Evolutionary conservation across 2,113 vertebrate genomes (phyloP).

Genomic region (Hemichromis elongatus): DNA sequence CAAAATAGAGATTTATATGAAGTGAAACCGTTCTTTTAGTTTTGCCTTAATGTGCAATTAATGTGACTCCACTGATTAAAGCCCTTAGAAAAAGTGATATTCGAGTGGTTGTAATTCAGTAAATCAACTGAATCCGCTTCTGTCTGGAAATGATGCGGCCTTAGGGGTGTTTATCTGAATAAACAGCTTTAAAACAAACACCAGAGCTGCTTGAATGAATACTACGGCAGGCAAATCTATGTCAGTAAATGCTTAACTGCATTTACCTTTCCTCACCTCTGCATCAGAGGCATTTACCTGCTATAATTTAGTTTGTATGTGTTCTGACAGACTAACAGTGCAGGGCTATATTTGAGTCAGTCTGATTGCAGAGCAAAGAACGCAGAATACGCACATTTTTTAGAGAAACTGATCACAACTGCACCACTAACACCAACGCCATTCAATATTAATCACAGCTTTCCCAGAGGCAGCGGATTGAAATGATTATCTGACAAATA

Average conservation of each 20-base stretch:
- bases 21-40: not conserved
- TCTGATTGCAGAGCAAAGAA: not conserved
- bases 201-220: not conserved
- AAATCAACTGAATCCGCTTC: not conserved
- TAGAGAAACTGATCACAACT: not conserved
- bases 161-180: not conserved
- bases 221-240: not conserved
- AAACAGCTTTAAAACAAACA: slow-evolving; percentile 5
- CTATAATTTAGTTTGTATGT: not conserved
- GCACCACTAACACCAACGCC: slow-evolving; percentile 11
- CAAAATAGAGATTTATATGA: not conserved
- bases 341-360: not conserved
- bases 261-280: not conserved
- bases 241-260: not conserved
- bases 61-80: not conserved
- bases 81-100: not conserved
- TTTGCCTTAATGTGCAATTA: not conserved
- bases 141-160: not conserved
- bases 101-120: not conserved
- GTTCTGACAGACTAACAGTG: not conserved
- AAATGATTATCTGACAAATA: slow-evolving; percentile 28
- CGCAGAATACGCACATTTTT: not conserved
- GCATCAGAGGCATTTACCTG: not conserved
- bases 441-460: slow-evolving; percentile 25
- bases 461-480: not conserved